phyloP scores from a whole-genome alignment of 2,113 vertebrate genomes.

The Lampris incognitus region DNA sequence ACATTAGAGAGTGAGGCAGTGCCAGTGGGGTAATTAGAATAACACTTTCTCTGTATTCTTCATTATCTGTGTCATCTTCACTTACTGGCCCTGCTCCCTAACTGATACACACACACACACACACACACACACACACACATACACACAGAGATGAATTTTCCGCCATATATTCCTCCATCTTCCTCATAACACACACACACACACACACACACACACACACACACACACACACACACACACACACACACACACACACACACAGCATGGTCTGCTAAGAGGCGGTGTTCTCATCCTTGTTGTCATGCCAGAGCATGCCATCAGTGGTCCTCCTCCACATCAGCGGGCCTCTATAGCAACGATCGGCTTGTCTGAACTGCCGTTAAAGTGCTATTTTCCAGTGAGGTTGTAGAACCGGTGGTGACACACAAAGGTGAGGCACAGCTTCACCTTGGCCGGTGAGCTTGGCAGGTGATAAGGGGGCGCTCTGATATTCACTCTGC shows the following conservation, averaged over 20 bases:
- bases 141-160: neutral
- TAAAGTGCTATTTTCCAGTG: conserved; percentile 45
- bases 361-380: conserved; percentile 51
- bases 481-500: conserved; percentile 45
- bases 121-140: conserved; percentile 1
- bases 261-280: conserved; percentile 30
- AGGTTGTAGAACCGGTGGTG: conserved; percentile 28
- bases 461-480: conserved; percentile 56
- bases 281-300: neutral
- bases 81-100: conserved; percentile 56
- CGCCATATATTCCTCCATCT: too few species aligned
- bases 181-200: neutral
- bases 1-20: conserved; percentile 60
- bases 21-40: conserved; percentile 73
- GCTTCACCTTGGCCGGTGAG: conserved; percentile 39
- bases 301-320: neutral
- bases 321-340: conserved; percentile 55
- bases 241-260: conserved; percentile 28
- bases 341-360: conserved; percentile 50
- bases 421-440: conserved; percentile 42
- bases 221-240: neutral
- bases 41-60: conserved; percentile 73
- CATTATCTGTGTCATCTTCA: conserved; percentile 78
- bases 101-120: conserved; percentile 23
- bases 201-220: conserved; percentile 5